A percentile compares a stretch with the other conserved stretches of the same genome.
phyloP scores from a whole-genome alignment of 2,888 invertebrate genomes.

The Cheilosia impressa region DNA sequence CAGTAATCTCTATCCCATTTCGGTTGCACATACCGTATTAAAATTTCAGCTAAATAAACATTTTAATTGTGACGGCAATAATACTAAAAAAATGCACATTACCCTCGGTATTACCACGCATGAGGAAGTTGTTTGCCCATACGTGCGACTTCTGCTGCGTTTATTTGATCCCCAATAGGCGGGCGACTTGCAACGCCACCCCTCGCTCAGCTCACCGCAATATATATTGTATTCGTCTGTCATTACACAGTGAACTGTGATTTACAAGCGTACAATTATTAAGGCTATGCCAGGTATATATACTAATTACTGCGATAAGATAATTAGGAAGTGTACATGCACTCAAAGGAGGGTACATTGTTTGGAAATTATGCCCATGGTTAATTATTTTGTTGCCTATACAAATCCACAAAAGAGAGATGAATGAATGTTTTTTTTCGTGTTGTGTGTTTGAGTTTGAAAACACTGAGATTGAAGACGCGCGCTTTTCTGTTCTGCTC shows the following conservation, averaged over 20 bases:
- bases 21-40: not conserved
- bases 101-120: constrained; percentile 49
- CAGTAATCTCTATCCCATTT: no score
- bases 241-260: constrained; percentile 10
- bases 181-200: not conserved
- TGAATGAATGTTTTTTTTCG: constrained; percentile 1
- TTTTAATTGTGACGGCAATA: constrained; percentile 9
- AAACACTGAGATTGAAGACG: constrained; percentile 48
- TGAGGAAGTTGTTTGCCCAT: constrained; percentile 51
- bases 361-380: constrained; percentile 59
- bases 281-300: constrained; percentile 61
- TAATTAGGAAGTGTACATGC: constrained; percentile 74
- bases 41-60: constrained; percentile 17
- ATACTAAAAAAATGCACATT: not conserved
- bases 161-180: constrained; percentile 9
- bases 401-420: constrained; percentile 38
- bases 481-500: constrained; percentile 45
- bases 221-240: not conserved
- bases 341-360: constrained; percentile 70
- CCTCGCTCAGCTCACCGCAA: constrained; percentile 2
- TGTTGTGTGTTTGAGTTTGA: constrained; percentile 18
- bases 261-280: constrained; percentile 44
- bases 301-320: constrained; percentile 71
- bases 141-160: constrained; percentile 18
- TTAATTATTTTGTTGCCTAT: constrained; percentile 71